These are phyloP conservation scores for Alfaro cultratus DNA, from an alignment of 2,797 vertebrate species.

Conservation along the genomic window DNA sequence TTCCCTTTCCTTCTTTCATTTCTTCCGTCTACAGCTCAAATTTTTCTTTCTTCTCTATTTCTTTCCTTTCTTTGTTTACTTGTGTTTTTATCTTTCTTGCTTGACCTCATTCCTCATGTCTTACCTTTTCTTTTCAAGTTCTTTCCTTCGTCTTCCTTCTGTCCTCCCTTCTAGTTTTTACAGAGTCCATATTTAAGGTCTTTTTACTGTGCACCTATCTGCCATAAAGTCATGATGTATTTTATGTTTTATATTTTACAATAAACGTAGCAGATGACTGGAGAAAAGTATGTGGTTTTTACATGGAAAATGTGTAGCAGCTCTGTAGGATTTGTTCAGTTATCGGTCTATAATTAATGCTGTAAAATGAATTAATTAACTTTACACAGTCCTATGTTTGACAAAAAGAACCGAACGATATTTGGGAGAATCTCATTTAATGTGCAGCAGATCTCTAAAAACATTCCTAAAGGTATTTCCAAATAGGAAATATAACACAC, in stretches of 20 bases:
- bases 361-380: neutral
- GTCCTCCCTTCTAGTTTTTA: neutral
- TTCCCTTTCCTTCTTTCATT: neutral
- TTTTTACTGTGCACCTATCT: neutral
- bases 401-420: neutral
- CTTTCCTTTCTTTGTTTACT: neutral
- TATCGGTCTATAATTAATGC: neutral
- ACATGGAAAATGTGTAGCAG: neutral
- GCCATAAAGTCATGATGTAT: neutral
- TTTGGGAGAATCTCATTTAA: neutral
- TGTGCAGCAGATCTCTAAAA: neutral
- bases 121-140: neutral
- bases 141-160: neutral
- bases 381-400: neutral
- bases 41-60: neutral
- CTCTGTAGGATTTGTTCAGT: neutral
- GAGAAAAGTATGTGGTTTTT: neutral
- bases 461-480: neutral
- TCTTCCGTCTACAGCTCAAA: neutral
- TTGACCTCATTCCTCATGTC: neutral
- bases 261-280: neutral
- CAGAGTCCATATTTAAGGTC: neutral
- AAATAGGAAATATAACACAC: neutral
- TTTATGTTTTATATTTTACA: neutral
- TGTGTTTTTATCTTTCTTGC: neutral